Conservation (phyloP, 2,888 invertebrate genomes). For the Sepioteuthis lessoniana region DNA sequence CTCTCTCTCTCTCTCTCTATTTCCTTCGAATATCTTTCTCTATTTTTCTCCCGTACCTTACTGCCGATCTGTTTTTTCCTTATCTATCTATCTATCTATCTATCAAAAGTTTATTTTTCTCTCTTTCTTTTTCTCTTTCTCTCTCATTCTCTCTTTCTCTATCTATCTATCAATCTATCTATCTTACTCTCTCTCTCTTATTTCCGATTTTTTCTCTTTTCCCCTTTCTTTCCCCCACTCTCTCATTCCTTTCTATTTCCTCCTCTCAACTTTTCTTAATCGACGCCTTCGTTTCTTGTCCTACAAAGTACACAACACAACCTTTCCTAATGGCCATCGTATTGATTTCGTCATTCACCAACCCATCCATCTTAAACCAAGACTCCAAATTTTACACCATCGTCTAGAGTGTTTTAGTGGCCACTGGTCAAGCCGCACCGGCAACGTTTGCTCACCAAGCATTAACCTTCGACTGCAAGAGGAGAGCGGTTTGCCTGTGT, state of each 20-base stretch:
- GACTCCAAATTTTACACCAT: not conserved
- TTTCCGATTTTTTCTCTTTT: not conserved
- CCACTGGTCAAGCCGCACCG: not conserved
- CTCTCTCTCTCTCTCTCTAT: not conserved
- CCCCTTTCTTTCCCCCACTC: too few species aligned
- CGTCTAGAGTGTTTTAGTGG: not conserved
- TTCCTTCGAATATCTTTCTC: too few species aligned
- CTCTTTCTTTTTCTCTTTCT: not conserved
- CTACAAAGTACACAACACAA: not conserved
- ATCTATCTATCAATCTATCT: too few species aligned
- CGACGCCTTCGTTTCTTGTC: not conserved
- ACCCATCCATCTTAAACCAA: too few species aligned
- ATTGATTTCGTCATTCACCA: not conserved
- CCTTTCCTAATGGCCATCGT: not conserved
- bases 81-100: too few species aligned
- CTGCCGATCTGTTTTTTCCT: too few species aligned
- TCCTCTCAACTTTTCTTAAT: not conserved
- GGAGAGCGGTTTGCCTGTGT: constrained; percentile 15
- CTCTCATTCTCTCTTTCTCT: not conserved
- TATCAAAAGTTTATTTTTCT: too few species aligned
- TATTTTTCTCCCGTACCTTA: too few species aligned
- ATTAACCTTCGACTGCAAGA: constrained; percentile 18
- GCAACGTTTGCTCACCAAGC: not conserved
- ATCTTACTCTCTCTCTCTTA: not conserved
- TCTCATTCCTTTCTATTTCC: not conserved